A percentile compares a stretch with the other conserved stretches of the same genome.
phyloP scores from a whole-genome alignment of 2,797 vertebrate species.

The Aulostomus chinensis region DNA sequence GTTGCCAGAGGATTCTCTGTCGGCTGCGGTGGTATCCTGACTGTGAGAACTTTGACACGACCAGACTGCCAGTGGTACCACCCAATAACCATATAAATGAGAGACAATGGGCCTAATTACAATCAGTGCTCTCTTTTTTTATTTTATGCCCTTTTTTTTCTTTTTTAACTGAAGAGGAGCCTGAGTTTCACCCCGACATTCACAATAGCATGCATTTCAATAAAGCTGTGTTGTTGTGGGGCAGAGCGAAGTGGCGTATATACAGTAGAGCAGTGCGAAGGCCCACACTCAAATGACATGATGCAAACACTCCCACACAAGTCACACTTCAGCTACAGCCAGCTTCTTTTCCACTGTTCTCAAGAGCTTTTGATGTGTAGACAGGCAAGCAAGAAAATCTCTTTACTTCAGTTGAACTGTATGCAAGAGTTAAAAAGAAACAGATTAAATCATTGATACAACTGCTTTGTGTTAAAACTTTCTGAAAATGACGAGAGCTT shows the following conservation, averaged over 20 bases:
- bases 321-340: slow-evolving; percentile 65
- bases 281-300: slow-evolving; percentile 39
- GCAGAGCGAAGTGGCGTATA: slow-evolving; percentile 24
- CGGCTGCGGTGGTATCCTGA: slow-evolving; percentile 67
- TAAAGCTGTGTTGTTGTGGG: slow-evolving; percentile 40
- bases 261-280: slow-evolving; percentile 42
- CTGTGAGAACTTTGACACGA: slow-evolving; percentile 83
- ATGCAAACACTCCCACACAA: slow-evolving; percentile 59
- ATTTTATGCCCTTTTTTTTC: slow-evolving; percentile 53
- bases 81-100: slow-evolving; percentile 88
- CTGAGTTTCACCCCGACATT: slow-evolving; percentile 56
- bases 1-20: slow-evolving; percentile 80
- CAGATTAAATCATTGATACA: too few species aligned
- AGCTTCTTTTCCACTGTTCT: slow-evolving; percentile 42
- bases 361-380: slow-evolving; percentile 61
- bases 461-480: too few species aligned
- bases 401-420: too few species aligned
- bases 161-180: slow-evolving; percentile 8
- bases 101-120: slow-evolving; percentile 78
- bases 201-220: slow-evolving; percentile 74
- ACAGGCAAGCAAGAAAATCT: slow-evolving; percentile 10
- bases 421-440: too few species aligned
- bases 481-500: too few species aligned
- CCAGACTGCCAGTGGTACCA: slow-evolving; percentile 56
- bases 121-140: slow-evolving; percentile 70